A percentile compares a stretch with the other conserved stretches of the same genome.
Evolutionary conservation across 2,797 vertebrate species (phyloP).

Genomic region (Astyanax mexicanus): DNA sequence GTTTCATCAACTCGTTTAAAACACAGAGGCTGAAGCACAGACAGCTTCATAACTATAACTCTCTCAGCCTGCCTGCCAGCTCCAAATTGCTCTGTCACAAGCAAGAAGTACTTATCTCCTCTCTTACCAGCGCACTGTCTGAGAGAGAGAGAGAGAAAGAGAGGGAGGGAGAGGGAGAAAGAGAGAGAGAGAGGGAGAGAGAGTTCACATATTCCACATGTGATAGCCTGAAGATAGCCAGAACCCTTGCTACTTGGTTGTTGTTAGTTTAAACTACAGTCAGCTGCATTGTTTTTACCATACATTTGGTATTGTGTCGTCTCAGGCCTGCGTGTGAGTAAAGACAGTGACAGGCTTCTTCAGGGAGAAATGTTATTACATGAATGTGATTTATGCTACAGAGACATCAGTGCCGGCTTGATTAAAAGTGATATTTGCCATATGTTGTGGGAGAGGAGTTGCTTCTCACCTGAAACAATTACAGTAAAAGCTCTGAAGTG

Average conservation of each 20-base stretch:
- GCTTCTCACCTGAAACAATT: conserved; percentile 60
- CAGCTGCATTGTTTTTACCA: not conserved
- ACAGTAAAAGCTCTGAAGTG: conserved; percentile 60
- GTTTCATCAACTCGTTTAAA: conserved; percentile 58
- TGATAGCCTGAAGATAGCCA: not conserved
- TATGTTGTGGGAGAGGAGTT: conserved; percentile 57
- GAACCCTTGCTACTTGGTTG: not conserved
- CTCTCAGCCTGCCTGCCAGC: conserved; percentile 49
- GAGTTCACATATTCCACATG: conserved; percentile 16
- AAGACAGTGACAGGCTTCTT: conserved; percentile 41
- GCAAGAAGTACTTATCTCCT: conserved; percentile 55
- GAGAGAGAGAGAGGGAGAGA: not conserved
- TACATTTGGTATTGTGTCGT: conserved; percentile 28
- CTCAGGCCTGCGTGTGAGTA: conserved; percentile 17
- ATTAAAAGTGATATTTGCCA: conserved; percentile 66
- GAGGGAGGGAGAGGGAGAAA: not conserved
- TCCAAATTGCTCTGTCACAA: conserved; percentile 62
- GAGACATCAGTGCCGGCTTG: conserved; percentile 57
- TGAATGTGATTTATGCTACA: conserved; percentile 58
- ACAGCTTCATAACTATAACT: conserved; percentile 63
- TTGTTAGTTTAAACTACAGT: conserved; percentile 7
- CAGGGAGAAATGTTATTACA: conserved; percentile 44
- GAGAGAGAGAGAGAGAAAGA: conserved; percentile 16
- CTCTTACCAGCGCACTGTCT: conserved; percentile 39
- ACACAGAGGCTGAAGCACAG: conserved; percentile 53